phyloP scores from a whole-genome alignment of 2,888 invertebrate species.

The Phytoseiulus persimilis region DNA sequence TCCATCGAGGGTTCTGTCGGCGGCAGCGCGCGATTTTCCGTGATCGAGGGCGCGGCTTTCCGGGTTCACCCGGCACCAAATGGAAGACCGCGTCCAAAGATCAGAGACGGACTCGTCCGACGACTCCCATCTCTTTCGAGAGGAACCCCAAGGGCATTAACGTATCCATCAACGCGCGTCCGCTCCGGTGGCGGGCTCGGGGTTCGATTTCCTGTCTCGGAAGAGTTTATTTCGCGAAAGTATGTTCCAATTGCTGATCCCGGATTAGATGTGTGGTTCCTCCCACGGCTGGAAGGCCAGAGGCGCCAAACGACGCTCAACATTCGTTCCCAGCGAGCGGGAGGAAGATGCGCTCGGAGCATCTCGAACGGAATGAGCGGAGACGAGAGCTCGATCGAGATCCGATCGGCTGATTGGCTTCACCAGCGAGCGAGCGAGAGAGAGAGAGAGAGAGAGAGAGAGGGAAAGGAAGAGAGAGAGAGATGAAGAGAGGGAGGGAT shows the following conservation, averaged over 20 bases:
- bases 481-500: too few species aligned
- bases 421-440: neutral
- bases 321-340: neutral
- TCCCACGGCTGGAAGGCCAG: neutral
- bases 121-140: neutral
- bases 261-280: neutral
- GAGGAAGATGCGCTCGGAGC: neutral
- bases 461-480: too few species aligned
- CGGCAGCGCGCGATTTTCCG: neutral
- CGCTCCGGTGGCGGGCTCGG: neutral
- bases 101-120: neutral
- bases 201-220: neutral
- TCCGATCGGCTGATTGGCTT: neutral
- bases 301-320: neutral
- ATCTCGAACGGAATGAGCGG: neutral
- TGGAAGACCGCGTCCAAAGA: neutral
- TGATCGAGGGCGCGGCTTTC: neutral
- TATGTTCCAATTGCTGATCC: neutral
- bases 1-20: neutral
- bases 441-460: too few species aligned
- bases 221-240: neutral
- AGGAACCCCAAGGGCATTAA: neutral
- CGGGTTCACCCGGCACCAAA: neutral
- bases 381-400: conserved; percentile 5
- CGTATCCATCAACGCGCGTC: neutral